A percentile compares a stretch with the other conserved stretches of the same genome.
Conservation (phyloP, 2,113 vertebrate genomes). For the Xenopus laevis region DNA sequence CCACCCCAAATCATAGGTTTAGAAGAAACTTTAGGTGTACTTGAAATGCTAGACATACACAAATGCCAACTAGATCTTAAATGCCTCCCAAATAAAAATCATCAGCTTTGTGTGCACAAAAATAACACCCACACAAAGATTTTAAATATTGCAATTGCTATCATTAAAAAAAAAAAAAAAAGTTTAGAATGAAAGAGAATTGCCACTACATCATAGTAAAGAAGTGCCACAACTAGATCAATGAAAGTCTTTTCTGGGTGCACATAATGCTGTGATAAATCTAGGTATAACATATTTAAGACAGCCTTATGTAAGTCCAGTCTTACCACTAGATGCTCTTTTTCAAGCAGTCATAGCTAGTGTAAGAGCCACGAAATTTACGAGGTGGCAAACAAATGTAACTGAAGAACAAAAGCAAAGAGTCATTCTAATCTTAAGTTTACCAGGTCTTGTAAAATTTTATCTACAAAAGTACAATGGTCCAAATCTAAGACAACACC, state of each 20-base stretch:
- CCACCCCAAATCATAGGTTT: not conserved
- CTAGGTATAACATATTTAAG: constrained; percentile 58
- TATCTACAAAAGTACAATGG: not conserved
- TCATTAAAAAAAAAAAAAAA: not conserved
- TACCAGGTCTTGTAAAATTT: constrained; percentile 48
- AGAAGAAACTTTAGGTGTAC: not conserved
- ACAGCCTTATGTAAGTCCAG: constrained; percentile 64
- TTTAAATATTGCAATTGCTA: not conserved
- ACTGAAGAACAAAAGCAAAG: constrained; percentile 68
- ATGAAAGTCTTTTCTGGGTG: constrained; percentile 40
- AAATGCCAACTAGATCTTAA: constrained; percentile 59
- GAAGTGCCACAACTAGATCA: not conserved
- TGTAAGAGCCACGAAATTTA: constrained; percentile 77
- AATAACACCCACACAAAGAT: not conserved
- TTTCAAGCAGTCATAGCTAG: constrained; percentile 76
- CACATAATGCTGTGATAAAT: constrained; percentile 64
- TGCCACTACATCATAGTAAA: not conserved
- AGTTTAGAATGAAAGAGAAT: not conserved
- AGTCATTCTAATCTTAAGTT: constrained; percentile 67
- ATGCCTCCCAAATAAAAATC: constrained; percentile 58
- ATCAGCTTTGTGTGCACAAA: constrained; percentile 62
- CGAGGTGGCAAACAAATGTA: constrained; percentile 70
- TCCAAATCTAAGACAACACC: not conserved
- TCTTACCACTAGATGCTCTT: constrained; percentile 76
- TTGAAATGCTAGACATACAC: constrained; percentile 38